Conservation (phyloP, 2,113 vertebrate species). For the Ceratotherium simum region DNA sequence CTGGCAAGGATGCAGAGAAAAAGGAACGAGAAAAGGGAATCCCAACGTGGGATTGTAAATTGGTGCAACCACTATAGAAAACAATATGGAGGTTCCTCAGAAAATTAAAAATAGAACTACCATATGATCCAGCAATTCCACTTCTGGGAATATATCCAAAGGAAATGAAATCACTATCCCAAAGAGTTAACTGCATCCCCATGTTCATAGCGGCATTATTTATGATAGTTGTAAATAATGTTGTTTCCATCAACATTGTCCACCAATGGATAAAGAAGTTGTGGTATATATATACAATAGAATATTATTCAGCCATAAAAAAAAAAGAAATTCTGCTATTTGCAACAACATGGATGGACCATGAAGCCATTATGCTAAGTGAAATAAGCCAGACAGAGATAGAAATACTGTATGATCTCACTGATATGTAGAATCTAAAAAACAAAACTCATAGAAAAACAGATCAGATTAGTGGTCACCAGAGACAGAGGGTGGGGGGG, state of each 20-base stretch:
- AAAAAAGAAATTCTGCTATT: background rate
- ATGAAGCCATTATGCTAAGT: background rate
- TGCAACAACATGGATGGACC: background rate
- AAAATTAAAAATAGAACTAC: background rate
- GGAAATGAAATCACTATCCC: background rate
- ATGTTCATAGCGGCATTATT: background rate
- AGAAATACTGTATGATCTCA: background rate
- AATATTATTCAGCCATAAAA: background rate
- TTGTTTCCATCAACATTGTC: too few relatives aligned
- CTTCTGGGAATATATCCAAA: background rate
- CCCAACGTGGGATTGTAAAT: background rate
- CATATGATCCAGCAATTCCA: background rate
- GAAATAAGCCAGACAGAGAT: background rate
- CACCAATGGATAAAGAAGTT: background rate
- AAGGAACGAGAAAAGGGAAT: background rate
- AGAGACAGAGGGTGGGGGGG: background rate
- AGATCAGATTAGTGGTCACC: background rate
- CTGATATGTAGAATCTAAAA: background rate
- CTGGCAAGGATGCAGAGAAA: background rate
- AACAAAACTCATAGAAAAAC: background rate
- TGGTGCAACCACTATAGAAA: background rate
- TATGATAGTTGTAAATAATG: background rate
- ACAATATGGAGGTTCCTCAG: background rate
- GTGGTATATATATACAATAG: background rate
- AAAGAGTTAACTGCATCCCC: background rate